phyloP scores from a whole-genome alignment of 2,888 invertebrate species.

The Tenthredo mesomela region DNA sequence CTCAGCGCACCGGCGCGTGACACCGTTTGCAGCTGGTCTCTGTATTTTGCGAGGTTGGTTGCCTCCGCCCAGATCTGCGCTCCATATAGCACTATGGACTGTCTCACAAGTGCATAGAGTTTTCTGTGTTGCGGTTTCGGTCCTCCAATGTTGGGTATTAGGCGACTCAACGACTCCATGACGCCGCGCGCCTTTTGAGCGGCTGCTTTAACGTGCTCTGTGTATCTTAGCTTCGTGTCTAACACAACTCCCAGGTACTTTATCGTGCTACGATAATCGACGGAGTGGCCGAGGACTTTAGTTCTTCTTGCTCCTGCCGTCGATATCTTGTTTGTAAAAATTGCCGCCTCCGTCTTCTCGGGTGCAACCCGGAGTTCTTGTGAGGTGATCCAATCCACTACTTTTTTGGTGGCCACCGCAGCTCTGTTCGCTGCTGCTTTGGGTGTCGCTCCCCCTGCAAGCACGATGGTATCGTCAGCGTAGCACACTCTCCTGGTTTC shows the following conservation, averaged over 20 bases:
- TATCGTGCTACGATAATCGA: background rate
- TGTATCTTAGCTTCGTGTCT: slow-evolving; percentile 52
- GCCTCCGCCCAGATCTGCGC: slow-evolving; percentile 46
- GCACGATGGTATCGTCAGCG: slow-evolving; percentile 15
- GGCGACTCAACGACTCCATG: background rate
- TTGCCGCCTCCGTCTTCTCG: slow-evolving; percentile 49
- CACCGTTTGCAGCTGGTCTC: slow-evolving; percentile 39
- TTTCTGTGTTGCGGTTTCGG: background rate
- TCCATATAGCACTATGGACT: slow-evolving; percentile 8
- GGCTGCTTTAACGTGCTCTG: slow-evolving; percentile 52
- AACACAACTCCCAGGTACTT: slow-evolving; percentile 60
- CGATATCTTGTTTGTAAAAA: slow-evolving; percentile 46
- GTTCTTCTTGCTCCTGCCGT: background rate
- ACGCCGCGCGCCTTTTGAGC: background rate
- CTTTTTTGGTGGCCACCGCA: slow-evolving; percentile 26
- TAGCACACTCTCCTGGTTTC: slow-evolving; percentile 8
- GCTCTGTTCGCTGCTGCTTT: slow-evolving; percentile 53
- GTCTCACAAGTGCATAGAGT: background rate
- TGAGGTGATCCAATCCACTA: slow-evolving; percentile 56
- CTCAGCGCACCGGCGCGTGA: slow-evolving; percentile 53
- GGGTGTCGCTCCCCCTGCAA: background rate
- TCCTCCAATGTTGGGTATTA: slow-evolving; percentile 8
- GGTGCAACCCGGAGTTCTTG: slow-evolving; percentile 48
- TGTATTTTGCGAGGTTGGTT: background rate
- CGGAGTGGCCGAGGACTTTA: background rate